Percentiles rank a stretch among this genome's conserved stretches.
Conservation (phyloP, 2,888 invertebrate genomes). For the Proisotoma minuta region DNA sequence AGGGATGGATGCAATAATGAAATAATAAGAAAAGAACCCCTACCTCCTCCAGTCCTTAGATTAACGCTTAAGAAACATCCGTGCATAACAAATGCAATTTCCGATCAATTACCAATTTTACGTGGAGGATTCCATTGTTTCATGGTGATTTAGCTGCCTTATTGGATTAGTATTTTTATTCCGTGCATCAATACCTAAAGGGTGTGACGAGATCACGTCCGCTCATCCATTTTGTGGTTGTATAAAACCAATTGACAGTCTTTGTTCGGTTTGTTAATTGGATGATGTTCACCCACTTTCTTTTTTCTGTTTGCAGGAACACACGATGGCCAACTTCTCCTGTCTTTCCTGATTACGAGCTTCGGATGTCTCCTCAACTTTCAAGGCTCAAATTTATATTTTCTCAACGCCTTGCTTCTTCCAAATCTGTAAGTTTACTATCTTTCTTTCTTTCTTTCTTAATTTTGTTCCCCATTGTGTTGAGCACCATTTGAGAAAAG, state of each 20-base stretch:
- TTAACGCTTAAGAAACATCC: slow-evolving; percentile 24
- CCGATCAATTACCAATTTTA: slow-evolving; percentile 47
- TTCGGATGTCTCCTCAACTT: too few species aligned
- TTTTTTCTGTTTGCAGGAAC: background rate
- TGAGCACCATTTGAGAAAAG: too few species aligned
- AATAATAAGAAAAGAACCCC: background rate
- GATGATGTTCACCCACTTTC: background rate
- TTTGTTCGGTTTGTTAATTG: background rate
- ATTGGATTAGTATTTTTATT: slow-evolving; percentile 22
- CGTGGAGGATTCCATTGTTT: slow-evolving; percentile 31
- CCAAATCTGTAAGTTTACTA: slow-evolving; percentile 8
- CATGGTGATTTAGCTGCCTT: slow-evolving; percentile 33
- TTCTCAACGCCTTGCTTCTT: background rate
- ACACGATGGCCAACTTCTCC: background rate
- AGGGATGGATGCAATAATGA: background rate
- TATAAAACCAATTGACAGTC: slow-evolving; percentile 4
- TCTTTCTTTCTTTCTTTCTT: background rate
- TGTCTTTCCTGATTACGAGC: background rate
- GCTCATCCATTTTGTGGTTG: slow-evolving; percentile 10
- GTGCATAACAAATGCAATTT: slow-evolving; percentile 48
- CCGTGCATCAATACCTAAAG: slow-evolving; percentile 9
- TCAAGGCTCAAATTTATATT: too few species aligned
- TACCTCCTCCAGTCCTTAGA: background rate
- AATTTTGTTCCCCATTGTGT: background rate
- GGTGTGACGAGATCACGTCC: slow-evolving; percentile 39